Conservation (phyloP, 2,113 vertebrate species). For the Symphodus melops region DNA sequence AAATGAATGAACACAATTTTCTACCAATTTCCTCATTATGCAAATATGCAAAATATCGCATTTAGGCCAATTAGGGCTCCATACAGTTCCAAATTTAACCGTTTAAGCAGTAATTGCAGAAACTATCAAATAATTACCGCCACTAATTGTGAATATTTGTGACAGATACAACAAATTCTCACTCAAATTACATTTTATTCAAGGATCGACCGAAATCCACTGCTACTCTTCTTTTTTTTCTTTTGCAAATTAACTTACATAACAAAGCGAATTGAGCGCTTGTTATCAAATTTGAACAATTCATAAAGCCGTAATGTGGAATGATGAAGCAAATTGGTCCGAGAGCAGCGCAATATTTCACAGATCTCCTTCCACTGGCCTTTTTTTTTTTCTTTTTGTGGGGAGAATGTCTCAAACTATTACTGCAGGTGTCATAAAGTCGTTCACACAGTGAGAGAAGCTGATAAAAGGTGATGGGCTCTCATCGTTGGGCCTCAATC, state of each 20-base stretch:
- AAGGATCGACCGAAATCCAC: conserved; percentile 92
- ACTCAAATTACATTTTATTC: conserved; percentile 98
- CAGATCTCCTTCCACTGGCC: conserved; percentile 88
- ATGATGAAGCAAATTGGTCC: conserved; percentile 99
- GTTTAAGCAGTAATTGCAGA: conserved; percentile 99
- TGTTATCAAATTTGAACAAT: conserved; percentile 99
- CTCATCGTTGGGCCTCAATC: conserved; percentile 17
- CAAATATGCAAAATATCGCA: conserved; percentile 99
- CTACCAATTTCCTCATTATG: conserved; percentile 99
- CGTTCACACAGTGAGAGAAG: conserved; percentile 77
- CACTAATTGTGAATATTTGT: conserved; percentile 99
- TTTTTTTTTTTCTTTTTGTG: conserved; percentile 85
- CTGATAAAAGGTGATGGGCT: conserved; percentile 74
- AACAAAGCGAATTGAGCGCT: conserved; percentile 98
- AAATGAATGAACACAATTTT: conserved; percentile 99
- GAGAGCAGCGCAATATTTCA: conserved; percentile 95
- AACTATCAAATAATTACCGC: conserved; percentile 99
- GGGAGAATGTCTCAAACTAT: conserved; percentile 84
- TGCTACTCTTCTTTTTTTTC: conserved; percentile 92
- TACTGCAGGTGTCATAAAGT: conserved; percentile 84
- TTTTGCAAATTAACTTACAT: conserved; percentile 91
- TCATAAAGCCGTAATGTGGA: conserved; percentile 97
- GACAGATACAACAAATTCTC: conserved; percentile 99
- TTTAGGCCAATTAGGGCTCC: conserved; percentile 99
- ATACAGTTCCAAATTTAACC: conserved; percentile 98